Base-by-base conservation (phyloP, 2,797 vertebrate species). In the Tinamus major region DNA sequence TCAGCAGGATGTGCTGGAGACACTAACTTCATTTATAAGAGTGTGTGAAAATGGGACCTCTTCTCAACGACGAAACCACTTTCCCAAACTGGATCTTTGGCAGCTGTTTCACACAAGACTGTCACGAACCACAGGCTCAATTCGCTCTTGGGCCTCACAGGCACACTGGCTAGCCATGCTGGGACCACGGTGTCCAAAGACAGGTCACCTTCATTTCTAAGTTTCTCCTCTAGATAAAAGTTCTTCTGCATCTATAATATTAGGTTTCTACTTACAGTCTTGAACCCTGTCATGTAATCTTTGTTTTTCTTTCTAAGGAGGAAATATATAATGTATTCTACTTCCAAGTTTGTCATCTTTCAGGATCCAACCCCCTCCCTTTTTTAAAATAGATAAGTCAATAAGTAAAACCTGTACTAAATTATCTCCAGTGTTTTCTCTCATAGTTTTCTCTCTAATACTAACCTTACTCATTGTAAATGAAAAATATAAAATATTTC, bases 221-320 rank as follows among this genome's bases (percentile, higher is more conserved):
- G 58, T 94, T 87, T 82, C 85, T 86, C 83, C 86, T 87, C 75
- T 62, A 94, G 80, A 71, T 96, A 49, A 77, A 86, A 61, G 58
- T 65, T 49, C 75, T 95, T 87, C 56, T 85, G 62, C 78, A 85
- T 87, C 75, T 89, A 71, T 62, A 74, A 41, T 46, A 61, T 56
- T 89, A 55, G 41, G 33, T 74, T 94, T 75, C 95, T 96, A 93
- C 95, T 93, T 93, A 92, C 89, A 96, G 75, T n/a, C 41, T 82
- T 95, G 76, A 95, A 87, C 65, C 53, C 62, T 62, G 90, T 96
- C 91, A 96, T 90, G 93, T 90, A 91, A 96, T 95, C 90, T 88
- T 90, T 53, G 58, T 94, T 94, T 95, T 92, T 94, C 95, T 96
- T 96, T 96, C 95, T 92, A 95, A 82, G 94, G 95, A 92, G 92